Base-by-base conservation (phyloP, 2,888 invertebrate genomes). In the Meiosimyza decipiens region DNA sequence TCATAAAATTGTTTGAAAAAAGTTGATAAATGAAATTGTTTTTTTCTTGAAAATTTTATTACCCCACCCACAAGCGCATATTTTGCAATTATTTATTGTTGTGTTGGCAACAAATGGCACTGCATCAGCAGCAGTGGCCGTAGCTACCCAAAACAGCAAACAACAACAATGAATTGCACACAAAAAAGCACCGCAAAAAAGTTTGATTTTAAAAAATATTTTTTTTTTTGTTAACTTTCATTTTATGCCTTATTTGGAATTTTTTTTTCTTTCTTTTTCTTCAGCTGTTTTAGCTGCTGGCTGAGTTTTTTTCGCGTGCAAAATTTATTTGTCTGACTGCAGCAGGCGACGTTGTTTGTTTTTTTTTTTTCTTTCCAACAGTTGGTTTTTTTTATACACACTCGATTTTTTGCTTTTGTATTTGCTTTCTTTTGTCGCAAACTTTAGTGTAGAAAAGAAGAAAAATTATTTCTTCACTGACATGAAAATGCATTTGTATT, bases 31-130 rank as follows among this genome's bases (percentile, higher is more conserved):
- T 40, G 9, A 40, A 40, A 9, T 40, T 9, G 6, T 1, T 40
- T 40, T 49, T 63, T 33, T 47, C 16, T n/a, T 63, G 33, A 12
- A 13, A 60, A 54, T 62, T 22, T 74, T 71, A 55, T 33, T 47
- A 54, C 71, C 40, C 72, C 72, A 63, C 54, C 65, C 52, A 68
- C 67, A 67, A 49, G 54, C 28, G 67, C 71, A 74, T 68, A 70
- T 73, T 60, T 71, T 71, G 76, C 74, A 71, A 67, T 22, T 57
- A 54, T 59, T 57, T 15, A 22, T 65, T 65, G 67, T 47, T 47
- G 57, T 49, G 22, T 52, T 67, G 13, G n/a, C 16, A 33, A 52
- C 52, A 40, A 54, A 54, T 62, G 70, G 54, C 60, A 52, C 60
- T 71, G 63, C 47, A 47, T 57, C 55, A 55, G 47, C 33, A 22